These are phyloP conservation scores for Stegastes partitus DNA, from an alignment of 2,113 vertebrate genomes.

Conservation along the genomic window DNA sequence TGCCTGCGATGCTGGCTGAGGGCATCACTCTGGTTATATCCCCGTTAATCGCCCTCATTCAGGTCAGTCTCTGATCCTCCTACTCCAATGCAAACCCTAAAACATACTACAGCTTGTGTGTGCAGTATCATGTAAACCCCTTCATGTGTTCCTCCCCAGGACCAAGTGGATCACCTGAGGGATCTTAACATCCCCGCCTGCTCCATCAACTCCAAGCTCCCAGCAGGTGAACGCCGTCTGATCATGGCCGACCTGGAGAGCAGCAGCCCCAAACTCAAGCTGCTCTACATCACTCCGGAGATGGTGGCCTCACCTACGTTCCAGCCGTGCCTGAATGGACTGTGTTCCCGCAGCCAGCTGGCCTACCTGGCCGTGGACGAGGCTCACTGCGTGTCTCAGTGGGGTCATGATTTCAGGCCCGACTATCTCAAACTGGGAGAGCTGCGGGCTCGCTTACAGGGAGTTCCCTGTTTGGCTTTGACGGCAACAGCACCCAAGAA, in stretches of 20 bases:
- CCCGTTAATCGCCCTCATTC: slow-evolving; percentile 96
- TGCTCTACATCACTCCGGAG: slow-evolving; percentile 96
- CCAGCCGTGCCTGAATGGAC: slow-evolving; percentile 88
- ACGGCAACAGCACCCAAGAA: slow-evolving; percentile 93
- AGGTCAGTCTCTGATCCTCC: slow-evolving; percentile 84
- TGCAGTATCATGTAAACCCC: background rate
- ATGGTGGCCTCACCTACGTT: slow-evolving; percentile 94
- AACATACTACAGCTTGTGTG: background rate
- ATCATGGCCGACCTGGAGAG: slow-evolving; percentile 90
- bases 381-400: slow-evolving; percentile 98
- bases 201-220: slow-evolving; percentile 95
- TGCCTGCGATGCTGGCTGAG: slow-evolving; percentile 91
- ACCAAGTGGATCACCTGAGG: slow-evolving; percentile 93
- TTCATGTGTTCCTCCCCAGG: slow-evolving; percentile 78
- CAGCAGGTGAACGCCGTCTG: slow-evolving; percentile 85
- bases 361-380: slow-evolving; percentile 95
- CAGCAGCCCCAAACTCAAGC: slow-evolving; percentile 89
- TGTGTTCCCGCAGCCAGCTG: slow-evolving; percentile 88
- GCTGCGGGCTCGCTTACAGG: slow-evolving; percentile 85
- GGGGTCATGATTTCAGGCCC: slow-evolving; percentile 97
- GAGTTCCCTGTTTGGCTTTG: slow-evolving; percentile 90
- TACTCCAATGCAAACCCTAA: background rate
- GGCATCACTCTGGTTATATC: slow-evolving; percentile 97
- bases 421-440: slow-evolving; percentile 94
- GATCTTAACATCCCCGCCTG: slow-evolving; percentile 90